Evolutionary conservation across 2,888 invertebrate species (phyloP).

Genomic region (Scaptomyza caliginosa): DNA sequence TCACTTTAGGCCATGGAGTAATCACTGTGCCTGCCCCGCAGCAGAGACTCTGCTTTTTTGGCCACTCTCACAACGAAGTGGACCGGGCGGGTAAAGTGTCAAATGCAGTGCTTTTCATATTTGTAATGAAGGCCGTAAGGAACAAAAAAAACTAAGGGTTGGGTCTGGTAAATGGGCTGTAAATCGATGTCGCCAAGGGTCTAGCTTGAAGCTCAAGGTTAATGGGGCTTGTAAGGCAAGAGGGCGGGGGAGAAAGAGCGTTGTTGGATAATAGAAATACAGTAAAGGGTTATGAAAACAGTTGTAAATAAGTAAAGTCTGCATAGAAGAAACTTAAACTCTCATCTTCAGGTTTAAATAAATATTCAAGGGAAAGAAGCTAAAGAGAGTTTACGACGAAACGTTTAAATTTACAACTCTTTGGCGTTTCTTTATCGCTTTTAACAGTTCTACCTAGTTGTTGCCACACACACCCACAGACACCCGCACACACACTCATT

Average conservation of each 20-base stretch:
- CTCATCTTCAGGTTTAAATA: too few species aligned
- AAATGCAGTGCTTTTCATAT: slow-evolving; percentile 71
- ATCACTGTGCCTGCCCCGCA: background rate
- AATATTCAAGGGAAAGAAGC: background rate
- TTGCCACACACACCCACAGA: slow-evolving; percentile 40
- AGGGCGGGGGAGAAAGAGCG: too few species aligned
- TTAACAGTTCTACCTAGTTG: slow-evolving; percentile 6
- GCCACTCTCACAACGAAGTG: slow-evolving; percentile 44
- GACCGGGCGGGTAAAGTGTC: slow-evolving; percentile 55
- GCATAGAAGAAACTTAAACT: too few species aligned
- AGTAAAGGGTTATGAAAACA: background rate
- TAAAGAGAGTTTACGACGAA: too few species aligned
- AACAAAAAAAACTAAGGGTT: slow-evolving; percentile 11
- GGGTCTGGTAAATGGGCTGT: slow-evolving; percentile 51
- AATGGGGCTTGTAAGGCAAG: slow-evolving; percentile 1
- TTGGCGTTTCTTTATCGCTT: slow-evolving; percentile 10
- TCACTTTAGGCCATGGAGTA: slow-evolving; percentile 3
- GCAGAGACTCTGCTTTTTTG: slow-evolving; percentile 49
- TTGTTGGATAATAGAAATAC: background rate
- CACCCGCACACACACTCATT: slow-evolving; percentile 47
- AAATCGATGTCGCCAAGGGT: slow-evolving; percentile 38
- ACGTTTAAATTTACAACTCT: slow-evolving; percentile 5
- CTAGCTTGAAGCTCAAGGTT: slow-evolving; percentile 21
- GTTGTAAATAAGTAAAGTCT: too few species aligned
- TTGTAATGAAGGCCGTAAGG: slow-evolving; percentile 32